Base-by-base conservation (phyloP, 92 coral and sea anemone genomes). In the Porites cylindrica region DNA sequence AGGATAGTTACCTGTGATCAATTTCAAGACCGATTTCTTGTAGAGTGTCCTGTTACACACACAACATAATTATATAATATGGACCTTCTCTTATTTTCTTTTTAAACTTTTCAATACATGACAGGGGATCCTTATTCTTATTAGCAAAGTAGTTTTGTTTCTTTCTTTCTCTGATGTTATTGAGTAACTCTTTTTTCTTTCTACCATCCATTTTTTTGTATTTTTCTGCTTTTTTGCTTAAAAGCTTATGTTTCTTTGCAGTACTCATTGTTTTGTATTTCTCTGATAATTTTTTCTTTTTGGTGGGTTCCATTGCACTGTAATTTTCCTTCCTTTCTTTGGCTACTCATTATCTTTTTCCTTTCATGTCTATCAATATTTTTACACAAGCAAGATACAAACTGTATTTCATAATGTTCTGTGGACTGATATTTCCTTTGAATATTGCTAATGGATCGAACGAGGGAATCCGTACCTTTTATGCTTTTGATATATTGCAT, bases 371-470 rank as follows among this genome's bases (percentile, higher is more conserved):
- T 64, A 76, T 77, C 83, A 54, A 21, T 18, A 85, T 72, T 70
- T 53, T 85, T 77, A 67, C 66, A 76, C 19, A 68, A 75, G 77
- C 89, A 77, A 76, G 75, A 60, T 38, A 76, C 75, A 85, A 86
- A 86, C 53, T 88, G 91, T 59, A 88, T 59, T 88, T 19, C 82
- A 76, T 88, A 88, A 76, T 78, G 84, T 65, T 74, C 81, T 18
- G 29, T 75, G 50, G 52, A 81, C 32, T 51, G 20, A 51, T 5
- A 63, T 64, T 73, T 20, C 61, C 7, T 70, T 71, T 81, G 82
- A 26, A 88, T 71, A 71, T 88, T 88, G 70, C 73, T 73, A 56
- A 81, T 81, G 60, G 52, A 75, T 78, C 82, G 87, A 71, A 88
- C 91, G 82, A 81, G 82, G 19, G 80, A 56, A 59, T 66, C 51